Percentiles rank a stretch among this genome's conserved stretches.
Evolutionary conservation across 2,113 vertebrate genomes (phyloP).

Genomic region (Phasianus colchicus): DNA sequence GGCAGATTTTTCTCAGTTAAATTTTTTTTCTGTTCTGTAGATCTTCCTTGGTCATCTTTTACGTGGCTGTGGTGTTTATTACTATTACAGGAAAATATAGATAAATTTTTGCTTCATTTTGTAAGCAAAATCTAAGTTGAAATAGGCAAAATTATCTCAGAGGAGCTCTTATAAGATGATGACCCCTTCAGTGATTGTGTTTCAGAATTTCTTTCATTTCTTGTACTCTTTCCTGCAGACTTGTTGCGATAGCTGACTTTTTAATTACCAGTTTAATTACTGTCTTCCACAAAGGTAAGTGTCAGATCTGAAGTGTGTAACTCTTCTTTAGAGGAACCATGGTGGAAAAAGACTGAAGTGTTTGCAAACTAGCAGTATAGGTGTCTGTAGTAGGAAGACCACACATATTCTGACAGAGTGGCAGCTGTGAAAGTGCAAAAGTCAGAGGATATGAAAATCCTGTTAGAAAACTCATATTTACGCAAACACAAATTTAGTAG

Average conservation of each 20-base stretch:
- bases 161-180: neutral
- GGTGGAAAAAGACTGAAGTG: neutral
- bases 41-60: neutral
- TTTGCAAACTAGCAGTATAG: neutral
- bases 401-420: neutral
- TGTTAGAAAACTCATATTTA: neutral
- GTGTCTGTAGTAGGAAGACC: neutral
- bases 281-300: neutral
- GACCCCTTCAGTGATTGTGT: neutral
- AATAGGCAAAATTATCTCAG: neutral
- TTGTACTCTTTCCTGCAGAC: neutral
- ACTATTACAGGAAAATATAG: neutral
- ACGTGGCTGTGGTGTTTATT: neutral
- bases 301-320: neutral
- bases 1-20: neutral
- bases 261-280: neutral
- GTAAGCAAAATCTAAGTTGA: neutral
- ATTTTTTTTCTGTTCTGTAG: neutral
- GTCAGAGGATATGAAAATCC: neutral
- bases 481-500: neutral
- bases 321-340: neutral
- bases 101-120: neutral
- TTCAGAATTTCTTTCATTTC: neutral
- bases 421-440: neutral
- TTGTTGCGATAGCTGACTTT: neutral